phyloP scores from a whole-genome alignment of 2,113 vertebrate species.

The Cromileptes altivelis region DNA sequence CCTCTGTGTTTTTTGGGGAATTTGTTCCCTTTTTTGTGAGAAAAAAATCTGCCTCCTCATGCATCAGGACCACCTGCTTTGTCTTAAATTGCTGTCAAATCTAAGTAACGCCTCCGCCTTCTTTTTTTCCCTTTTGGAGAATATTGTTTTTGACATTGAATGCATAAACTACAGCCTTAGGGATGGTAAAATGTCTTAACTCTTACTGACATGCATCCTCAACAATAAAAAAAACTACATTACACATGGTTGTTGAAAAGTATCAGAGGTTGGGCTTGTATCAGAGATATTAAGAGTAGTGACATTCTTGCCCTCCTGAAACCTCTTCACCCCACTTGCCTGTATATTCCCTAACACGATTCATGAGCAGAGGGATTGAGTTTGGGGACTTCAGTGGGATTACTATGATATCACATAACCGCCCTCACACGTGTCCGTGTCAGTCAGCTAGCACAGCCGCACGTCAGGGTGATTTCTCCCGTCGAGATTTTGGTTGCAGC shows the following conservation, averaged over 20 bases:
- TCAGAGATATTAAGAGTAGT: neutral
- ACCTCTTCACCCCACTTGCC: neutral
- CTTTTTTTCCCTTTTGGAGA: neutral
- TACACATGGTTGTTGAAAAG: neutral
- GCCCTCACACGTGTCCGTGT: constrained; percentile 55
- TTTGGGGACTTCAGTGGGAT: constrained; percentile 56
- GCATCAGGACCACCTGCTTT: neutral
- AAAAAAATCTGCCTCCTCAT: neutral
- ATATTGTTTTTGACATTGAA: neutral
- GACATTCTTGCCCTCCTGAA: neutral
- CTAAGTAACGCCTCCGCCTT: neutral
- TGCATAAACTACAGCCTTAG: neutral
- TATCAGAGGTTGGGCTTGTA: neutral
- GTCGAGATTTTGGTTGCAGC: constrained; percentile 49
- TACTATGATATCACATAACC: constrained; percentile 68
- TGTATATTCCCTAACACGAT: neutral
- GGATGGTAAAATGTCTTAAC: neutral
- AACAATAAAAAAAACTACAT: neutral
- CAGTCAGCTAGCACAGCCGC: constrained; percentile 41
- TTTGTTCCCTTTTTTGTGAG: neutral
- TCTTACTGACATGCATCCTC: neutral
- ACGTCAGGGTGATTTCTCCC: constrained; percentile 48
- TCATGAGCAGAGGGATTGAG: constrained; percentile 32
- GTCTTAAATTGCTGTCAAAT: constrained; percentile 4
- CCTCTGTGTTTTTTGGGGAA: neutral